phyloP scores from a whole-genome alignment of 2,113 vertebrate species.

The Lepus europaeus region DNA sequence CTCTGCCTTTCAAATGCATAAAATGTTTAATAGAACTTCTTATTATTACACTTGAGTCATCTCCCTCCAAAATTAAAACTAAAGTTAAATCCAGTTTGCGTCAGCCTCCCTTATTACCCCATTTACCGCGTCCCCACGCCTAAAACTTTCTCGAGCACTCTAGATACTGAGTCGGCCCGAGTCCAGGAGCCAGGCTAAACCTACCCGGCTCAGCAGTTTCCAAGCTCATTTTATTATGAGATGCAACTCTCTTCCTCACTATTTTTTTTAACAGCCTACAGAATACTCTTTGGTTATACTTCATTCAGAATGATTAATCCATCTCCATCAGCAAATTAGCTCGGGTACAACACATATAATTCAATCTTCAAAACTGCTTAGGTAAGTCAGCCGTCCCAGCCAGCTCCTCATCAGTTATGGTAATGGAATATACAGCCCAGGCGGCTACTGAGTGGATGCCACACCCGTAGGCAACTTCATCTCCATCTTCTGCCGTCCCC shows the following conservation, averaged over 20 bases:
- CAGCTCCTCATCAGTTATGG: background rate
- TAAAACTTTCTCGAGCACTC: background rate
- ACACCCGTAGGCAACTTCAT: background rate
- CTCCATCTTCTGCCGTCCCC: background rate
- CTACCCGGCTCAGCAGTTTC: background rate
- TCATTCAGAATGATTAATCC: slow-evolving; percentile 1
- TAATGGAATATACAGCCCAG: background rate
- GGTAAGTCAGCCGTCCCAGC: background rate
- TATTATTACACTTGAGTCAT: background rate
- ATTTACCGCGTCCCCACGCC: background rate
- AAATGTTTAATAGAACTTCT: background rate
- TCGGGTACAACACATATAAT: background rate
- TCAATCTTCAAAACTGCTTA: slow-evolving; percentile 46
- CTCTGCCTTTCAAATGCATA: no score
- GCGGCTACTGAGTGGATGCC: background rate
- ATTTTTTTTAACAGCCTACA: background rate
- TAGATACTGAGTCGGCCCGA: background rate
- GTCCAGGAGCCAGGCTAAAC: background rate
- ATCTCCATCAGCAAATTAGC: slow-evolving; percentile 67
- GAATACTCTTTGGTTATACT: background rate
- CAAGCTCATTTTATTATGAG: background rate
- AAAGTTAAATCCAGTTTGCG: background rate
- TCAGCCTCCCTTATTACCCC: background rate
- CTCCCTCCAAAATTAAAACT: background rate
- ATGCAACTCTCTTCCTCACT: background rate